Evolutionary conservation across 2,888 invertebrate species (phyloP).

Genomic region (Tetheella fluctuosa): DNA sequence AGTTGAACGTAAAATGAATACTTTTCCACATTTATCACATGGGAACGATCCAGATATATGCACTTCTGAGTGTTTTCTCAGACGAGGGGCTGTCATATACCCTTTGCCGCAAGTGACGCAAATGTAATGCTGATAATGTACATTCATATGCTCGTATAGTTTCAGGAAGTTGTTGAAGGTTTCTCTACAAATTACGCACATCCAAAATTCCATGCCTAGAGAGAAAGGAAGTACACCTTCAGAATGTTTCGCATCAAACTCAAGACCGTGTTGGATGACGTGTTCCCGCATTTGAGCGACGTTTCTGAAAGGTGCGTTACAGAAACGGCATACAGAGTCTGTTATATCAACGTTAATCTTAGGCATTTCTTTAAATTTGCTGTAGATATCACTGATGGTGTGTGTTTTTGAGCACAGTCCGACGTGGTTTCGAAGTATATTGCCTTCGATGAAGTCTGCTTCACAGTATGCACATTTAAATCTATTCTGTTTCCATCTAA

Average conservation of each 20-base stretch:
- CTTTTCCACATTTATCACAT: conserved; percentile 65
- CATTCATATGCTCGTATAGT: conserved; percentile 76
- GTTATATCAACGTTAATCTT: conserved; percentile 72
- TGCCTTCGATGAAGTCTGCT: conserved; percentile 64
- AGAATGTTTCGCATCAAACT: conserved; percentile 61
- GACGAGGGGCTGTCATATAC: conserved; percentile 70
- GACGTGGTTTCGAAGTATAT: conserved; percentile 62
- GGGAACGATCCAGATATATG: conserved; percentile 72
- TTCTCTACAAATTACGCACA: conserved; percentile 64
- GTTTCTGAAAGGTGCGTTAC: conserved; percentile 51
- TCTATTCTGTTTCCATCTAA: conserved; percentile 72
- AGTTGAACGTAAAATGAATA: conserved; percentile 67
- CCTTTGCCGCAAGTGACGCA: conserved; percentile 76
- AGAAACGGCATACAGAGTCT: conserved; percentile 60
- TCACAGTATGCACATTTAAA: conserved; percentile 77
- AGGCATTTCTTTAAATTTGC: conserved; percentile 75
- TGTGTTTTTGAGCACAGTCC: conserved; percentile 56
- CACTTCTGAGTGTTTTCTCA: conserved; percentile 73
- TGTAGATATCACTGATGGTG: conserved; percentile 68
- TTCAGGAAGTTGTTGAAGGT: conserved; percentile 73
- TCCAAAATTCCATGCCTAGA: conserved; percentile 68
- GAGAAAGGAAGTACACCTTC: conserved; percentile 72
- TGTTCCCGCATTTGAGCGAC: conserved; percentile 64
- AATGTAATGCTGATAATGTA: conserved; percentile 75
- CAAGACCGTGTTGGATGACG: conserved; percentile 60